Conservation (phyloP, 2,113 vertebrate species). For the Malurus cyaneus region DNA sequence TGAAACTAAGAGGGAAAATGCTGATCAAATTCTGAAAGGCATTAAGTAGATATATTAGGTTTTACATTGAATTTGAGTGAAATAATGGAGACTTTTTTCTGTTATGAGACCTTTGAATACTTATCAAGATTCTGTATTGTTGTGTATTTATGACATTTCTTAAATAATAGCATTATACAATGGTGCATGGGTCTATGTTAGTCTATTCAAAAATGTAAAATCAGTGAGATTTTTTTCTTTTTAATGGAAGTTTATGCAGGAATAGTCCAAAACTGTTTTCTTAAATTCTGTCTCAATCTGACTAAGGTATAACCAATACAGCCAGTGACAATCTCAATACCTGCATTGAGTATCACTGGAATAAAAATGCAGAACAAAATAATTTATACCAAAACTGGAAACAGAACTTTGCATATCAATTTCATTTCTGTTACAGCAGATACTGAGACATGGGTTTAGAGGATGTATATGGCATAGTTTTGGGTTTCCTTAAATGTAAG, state of each 20-base stretch:
- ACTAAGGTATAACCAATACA: background rate
- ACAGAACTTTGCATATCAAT: background rate
- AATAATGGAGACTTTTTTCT: background rate
- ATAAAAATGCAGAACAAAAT: background rate
- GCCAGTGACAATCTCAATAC: background rate
- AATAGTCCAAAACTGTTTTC: background rate
- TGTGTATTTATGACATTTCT: background rate
- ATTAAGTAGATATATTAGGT: background rate
- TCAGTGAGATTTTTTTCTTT: background rate
- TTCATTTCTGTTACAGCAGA: background rate
- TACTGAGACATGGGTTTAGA: background rate
- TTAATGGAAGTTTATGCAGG: background rate
- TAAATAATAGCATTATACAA: background rate
- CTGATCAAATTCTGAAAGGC: background rate
- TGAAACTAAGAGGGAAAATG: background rate
- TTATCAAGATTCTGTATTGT: background rate
- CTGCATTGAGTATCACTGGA: background rate
- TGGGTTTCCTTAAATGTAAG: background rate
- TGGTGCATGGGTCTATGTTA: background rate
- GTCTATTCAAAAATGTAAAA: background rate
- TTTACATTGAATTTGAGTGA: background rate
- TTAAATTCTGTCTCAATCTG: background rate
- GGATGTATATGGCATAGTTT: background rate
- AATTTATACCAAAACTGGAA: background rate
- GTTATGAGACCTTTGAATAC: background rate